A percentile compares a stretch with the other conserved stretches of the same genome.
Evolutionary conservation across 2,113 vertebrate species (phyloP).

Genomic region (Garra rufa): DNA sequence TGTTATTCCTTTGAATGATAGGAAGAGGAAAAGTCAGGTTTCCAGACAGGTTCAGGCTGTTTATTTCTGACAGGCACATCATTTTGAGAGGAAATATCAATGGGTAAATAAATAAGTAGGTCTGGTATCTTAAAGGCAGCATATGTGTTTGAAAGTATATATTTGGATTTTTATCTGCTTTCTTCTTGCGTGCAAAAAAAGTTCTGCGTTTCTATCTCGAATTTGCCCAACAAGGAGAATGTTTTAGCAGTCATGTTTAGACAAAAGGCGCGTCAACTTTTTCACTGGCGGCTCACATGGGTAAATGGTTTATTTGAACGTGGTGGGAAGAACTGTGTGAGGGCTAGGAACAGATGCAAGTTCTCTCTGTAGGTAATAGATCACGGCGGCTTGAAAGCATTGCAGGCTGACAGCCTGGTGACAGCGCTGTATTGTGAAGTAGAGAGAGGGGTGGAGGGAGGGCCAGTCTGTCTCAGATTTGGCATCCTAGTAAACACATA

Average conservation of each 20-base stretch:
- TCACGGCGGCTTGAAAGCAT: conserved; percentile 70
- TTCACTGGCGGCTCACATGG: conserved; percentile 29
- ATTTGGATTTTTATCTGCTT: background rate
- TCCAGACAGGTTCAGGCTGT: conserved; percentile 14
- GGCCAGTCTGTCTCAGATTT: conserved; percentile 73
- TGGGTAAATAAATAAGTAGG: background rate
- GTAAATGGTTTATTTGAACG: conserved; percentile 49
- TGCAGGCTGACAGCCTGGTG: conserved; percentile 70
- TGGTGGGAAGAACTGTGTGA: conserved; percentile 57
- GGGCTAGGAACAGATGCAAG: conserved; percentile 60
- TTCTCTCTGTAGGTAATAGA: conserved; percentile 63
- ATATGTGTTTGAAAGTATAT: background rate
- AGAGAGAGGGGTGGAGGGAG: conserved; percentile 66
- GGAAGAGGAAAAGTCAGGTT: conserved; percentile 38
- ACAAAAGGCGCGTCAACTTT: conserved; percentile 45
- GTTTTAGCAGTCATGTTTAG: conserved; percentile 35
- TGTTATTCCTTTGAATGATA: conserved; percentile 50
- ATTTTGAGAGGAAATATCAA: conserved; percentile 27
- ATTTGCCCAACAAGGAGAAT: conserved; percentile 26
- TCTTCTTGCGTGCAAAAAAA: background rate
- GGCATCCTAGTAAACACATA: conserved; percentile 71
- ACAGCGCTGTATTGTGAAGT: conserved; percentile 72
- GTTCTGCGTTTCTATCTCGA: background rate
- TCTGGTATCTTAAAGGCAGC: background rate
- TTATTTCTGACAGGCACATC: conserved; percentile 21